These are phyloP conservation scores for Anoura caudifer DNA, from an alignment of 2,113 vertebrate species.

Conservation along the genomic window DNA sequence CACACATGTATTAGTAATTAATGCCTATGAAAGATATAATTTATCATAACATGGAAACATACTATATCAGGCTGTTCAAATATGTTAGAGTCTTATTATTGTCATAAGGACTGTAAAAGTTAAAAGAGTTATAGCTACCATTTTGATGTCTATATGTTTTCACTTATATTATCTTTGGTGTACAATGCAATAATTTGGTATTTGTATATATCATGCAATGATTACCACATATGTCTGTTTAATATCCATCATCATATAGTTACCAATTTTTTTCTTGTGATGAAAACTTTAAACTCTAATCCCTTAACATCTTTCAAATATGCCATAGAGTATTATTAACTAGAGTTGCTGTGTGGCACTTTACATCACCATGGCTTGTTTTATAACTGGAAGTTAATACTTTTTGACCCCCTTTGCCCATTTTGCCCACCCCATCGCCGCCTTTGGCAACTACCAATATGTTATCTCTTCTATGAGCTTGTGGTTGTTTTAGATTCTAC, in stretches of 20 bases:
- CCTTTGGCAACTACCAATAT: not conserved
- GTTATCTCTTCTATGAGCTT: not conserved
- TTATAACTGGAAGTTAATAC: not conserved
- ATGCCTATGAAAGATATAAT: not conserved
- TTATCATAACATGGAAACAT: not conserved
- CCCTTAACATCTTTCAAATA: not conserved
- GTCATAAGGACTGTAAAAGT: not conserved
- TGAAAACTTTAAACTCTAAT: not conserved
- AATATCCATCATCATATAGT: not conserved
- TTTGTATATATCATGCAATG: not conserved
- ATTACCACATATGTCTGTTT: not conserved
- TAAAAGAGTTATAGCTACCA: not conserved
- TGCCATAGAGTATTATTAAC: not conserved
- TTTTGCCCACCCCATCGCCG: not conserved
- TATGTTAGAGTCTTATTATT: not conserved
- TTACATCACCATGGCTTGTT: not conserved
- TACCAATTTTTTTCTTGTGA: not conserved
- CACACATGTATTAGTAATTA: not conserved
- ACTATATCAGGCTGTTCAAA: not conserved
- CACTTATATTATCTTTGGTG: not conserved
- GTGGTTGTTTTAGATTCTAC: not conserved
- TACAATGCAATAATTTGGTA: not conserved
- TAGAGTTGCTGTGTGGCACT: not conserved
- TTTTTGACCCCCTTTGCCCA: not conserved
- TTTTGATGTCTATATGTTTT: not conserved